Evolutionary conservation across 2,888 invertebrate genomes (phyloP), one percentile per base, ranked within the genome.

Genomic region (Petrophora chlorosata): DNA sequence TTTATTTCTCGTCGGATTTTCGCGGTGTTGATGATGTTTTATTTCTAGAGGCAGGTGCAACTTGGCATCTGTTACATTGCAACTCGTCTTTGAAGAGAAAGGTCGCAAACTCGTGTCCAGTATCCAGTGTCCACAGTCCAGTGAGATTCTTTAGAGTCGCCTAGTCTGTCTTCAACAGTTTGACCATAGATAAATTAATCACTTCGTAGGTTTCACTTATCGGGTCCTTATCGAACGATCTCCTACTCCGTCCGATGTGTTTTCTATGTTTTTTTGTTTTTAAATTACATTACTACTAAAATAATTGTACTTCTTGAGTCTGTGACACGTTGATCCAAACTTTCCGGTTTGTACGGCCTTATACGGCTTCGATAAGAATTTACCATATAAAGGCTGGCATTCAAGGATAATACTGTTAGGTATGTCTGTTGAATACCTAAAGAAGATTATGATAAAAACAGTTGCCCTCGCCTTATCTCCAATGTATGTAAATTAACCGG

Each of bases 1-100:
- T 23, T 23, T 25, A 8, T 25, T 25, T 36, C 34, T 25, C 35
- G 2, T 17, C 19, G 26, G 17, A 7, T 45, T 40, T n/a, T 25
- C 14, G 5, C 28, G 22, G 15, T 2, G 7, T 17, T 13, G 16
- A 19, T 35, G 4, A 25, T 25, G 32, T 28, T 29, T 29, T 16
- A 34, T 22, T 46, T 33, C 17, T 28, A 22, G 10, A 29, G 35
- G 39, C 43, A 46, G 32, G 15, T 45, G 49, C 28, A 12, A 40
- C 35, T 42, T 48, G 12, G 34, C 35, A 33, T 23, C 45, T 45
- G 29, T 10, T 34, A 5, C n/a, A 12, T 8, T 8, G 17, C 12
- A 10, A 29, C 26, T 10, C 17, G 23, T 32, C 15, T n/a, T n/a
- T n/a, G n/a, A n/a, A n/a, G n/a, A n/a, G n/a, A n/a, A n/a, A n/a